A percentile compares a stretch with the other conserved stretches of the same genome.
These are phyloP conservation scores for Eupithecia tripunctaria DNA, from an alignment of 2,888 invertebrate genomes.

Conservation along the genomic window DNA sequence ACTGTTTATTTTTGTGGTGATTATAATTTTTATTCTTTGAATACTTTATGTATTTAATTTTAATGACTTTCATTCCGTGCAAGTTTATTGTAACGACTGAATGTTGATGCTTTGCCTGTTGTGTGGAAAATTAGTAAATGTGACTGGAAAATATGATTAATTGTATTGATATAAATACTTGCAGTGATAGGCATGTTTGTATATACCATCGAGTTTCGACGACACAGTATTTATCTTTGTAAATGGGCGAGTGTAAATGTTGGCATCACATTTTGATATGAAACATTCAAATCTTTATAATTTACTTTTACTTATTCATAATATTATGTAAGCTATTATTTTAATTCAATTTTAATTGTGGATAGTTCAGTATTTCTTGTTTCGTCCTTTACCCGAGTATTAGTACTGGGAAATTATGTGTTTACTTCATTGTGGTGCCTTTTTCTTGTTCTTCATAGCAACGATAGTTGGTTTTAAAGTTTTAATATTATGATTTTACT, in stretches of 20 bases:
- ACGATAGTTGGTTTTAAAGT: conserved; percentile 29
- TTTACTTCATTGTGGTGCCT: conserved; percentile 77
- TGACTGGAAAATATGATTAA: conserved; percentile 54
- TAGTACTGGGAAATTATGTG: conserved; percentile 59
- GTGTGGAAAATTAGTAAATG: conserved; percentile 54
- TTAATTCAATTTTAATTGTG: conserved; percentile 56
- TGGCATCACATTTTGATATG: conserved; percentile 65
- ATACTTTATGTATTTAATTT: conserved; percentile 81
- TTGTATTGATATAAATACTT: conserved; percentile 48
- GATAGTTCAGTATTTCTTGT: conserved; percentile 73
- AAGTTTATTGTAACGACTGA: conserved; percentile 75
- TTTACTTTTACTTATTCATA: conserved; percentile 49
- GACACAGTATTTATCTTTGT: conserved; percentile 52
- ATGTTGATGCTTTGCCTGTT: conserved; percentile 74
- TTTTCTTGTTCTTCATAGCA: conserved; percentile 57
- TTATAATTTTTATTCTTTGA: conserved; percentile 71
- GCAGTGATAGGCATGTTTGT: conserved; percentile 54
- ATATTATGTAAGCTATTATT: conserved; percentile 47
- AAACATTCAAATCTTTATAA: conserved; percentile 47
- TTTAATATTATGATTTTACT: background rate
- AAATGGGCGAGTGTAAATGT: conserved; percentile 52
- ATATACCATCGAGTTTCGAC: conserved; percentile 55
- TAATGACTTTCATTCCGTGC: conserved; percentile 81
- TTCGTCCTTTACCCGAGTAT: conserved; percentile 66
- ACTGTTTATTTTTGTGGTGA: conserved; percentile 70